Conservation (phyloP, 2,113 vertebrate species). For the Glaucomys volans region DNA sequence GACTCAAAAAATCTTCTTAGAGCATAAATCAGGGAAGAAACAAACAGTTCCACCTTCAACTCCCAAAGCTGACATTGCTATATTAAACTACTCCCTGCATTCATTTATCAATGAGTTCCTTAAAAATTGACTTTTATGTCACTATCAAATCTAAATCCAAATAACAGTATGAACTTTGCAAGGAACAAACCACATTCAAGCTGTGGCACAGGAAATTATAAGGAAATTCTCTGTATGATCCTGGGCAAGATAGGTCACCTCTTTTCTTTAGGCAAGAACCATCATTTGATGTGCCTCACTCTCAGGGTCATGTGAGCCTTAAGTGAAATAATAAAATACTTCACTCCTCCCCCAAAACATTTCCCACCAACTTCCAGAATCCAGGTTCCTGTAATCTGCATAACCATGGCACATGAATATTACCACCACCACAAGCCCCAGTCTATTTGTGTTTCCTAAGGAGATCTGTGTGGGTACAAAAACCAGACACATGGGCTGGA, state of each 20-base stretch:
- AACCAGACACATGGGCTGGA: not conserved
- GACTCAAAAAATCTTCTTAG: accelerated
- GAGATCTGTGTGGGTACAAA: not conserved
- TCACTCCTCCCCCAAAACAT: not conserved
- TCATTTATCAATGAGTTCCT: too few relatives aligned
- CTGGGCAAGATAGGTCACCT: not conserved
- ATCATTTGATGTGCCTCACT: not conserved
- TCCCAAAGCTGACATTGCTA: too few relatives aligned
- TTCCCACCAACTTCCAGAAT: not conserved
- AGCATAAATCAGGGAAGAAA: too few relatives aligned
- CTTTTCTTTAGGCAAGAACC: not conserved
- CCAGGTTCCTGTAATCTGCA: not conserved
- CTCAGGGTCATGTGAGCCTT: not conserved
- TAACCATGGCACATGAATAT: not conserved
- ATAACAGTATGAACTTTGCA: not conserved
- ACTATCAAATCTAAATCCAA: too few relatives aligned
- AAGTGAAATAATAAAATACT: not conserved
- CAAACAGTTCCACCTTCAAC: too few relatives aligned
- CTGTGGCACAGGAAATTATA: not conserved
- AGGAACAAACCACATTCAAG: not conserved
- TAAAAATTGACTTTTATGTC: too few relatives aligned
- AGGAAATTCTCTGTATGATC: not conserved
- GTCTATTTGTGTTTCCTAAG: not conserved
- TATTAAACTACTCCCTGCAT: too few relatives aligned
- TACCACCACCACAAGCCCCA: accelerated